phyloP scores from a whole-genome alignment of 2,888 invertebrate genomes.

The Eupelmus urozonus region DNA sequence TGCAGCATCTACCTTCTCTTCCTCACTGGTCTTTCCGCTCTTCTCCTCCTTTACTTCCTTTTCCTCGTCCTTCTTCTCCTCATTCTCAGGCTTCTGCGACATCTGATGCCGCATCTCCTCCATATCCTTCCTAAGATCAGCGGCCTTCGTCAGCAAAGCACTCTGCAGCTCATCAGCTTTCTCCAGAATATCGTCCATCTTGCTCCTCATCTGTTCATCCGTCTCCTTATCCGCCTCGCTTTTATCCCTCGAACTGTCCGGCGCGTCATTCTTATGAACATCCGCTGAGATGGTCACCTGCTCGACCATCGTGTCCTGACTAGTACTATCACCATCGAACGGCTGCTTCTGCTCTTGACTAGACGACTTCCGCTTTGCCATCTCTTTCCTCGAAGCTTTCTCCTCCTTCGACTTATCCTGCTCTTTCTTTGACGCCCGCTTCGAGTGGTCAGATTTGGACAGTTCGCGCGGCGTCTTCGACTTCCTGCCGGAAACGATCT shows the following conservation, averaged over 20 bases:
- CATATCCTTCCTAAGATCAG: slow-evolving; percentile 69
- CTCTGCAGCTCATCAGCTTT: slow-evolving; percentile 67
- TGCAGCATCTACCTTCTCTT: not conserved
- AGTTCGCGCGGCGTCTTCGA: slow-evolving; percentile 67
- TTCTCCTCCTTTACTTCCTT: slow-evolving; percentile 37
- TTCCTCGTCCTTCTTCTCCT: slow-evolving; percentile 45
- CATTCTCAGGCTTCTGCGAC: slow-evolving; percentile 52
- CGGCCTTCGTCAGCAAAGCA: slow-evolving; percentile 67
- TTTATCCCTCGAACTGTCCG: slow-evolving; percentile 70
- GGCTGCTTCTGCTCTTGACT: slow-evolving; percentile 59
- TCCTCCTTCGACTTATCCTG: slow-evolving; percentile 49
- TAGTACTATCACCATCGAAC: slow-evolving; percentile 71
- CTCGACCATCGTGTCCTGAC: slow-evolving; percentile 72
- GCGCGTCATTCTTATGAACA: slow-evolving; percentile 72
- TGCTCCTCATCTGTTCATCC: slow-evolving; percentile 58
- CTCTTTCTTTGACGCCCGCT: slow-evolving; percentile 47
- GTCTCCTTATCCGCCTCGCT: slow-evolving; percentile 63
- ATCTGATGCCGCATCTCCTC: slow-evolving; percentile 68
- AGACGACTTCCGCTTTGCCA: not conserved
- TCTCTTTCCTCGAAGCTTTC: slow-evolving; percentile 35
- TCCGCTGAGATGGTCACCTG: slow-evolving; percentile 72
- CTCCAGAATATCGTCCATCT: slow-evolving; percentile 68
- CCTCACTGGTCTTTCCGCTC: not conserved
- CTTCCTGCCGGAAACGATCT: slow-evolving; percentile 68
- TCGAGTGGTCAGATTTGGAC: slow-evolving; percentile 61